phyloP scores from a whole-genome alignment of 2,113 vertebrate species.

The Mungos mungo region DNA sequence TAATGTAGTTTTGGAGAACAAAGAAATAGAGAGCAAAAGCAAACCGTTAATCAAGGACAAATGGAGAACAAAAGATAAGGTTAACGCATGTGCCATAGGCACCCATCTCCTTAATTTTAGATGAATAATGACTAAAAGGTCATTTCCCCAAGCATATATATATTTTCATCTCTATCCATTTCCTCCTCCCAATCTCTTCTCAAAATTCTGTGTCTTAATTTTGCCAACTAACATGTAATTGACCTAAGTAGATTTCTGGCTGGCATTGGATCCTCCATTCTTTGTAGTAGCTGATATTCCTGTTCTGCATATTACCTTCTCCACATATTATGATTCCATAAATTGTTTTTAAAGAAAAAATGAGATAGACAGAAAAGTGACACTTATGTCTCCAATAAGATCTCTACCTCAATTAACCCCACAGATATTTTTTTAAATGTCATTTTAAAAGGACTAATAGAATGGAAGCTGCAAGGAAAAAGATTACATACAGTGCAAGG shows the following conservation, averaged over 20 bases:
- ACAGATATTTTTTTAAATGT: neutral
- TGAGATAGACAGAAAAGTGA: neutral
- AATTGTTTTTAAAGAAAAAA: neutral
- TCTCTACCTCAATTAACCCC: neutral
- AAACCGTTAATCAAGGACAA: neutral
- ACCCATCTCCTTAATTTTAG: neutral
- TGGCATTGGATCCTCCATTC: neutral
- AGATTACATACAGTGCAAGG: neutral
- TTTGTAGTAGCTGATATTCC: neutral
- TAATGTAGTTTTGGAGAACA: neutral
- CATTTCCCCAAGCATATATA: neutral
- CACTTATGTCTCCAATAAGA: neutral
- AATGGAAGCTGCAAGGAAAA: neutral
- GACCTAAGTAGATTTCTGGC: neutral
- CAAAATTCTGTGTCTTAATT: neutral
- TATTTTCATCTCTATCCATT: neutral
- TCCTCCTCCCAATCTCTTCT: neutral
- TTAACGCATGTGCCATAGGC: neutral
- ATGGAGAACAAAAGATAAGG: neutral
- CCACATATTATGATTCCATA: neutral
- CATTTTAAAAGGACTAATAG: slow-evolving; percentile 13
- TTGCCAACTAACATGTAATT: neutral
- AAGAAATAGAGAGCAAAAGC: neutral
- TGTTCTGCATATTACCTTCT: neutral
- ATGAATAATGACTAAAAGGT: neutral